Base-by-base conservation (phyloP, 1,140 invertebrate species). In the Agrypnia vestita region DNA sequence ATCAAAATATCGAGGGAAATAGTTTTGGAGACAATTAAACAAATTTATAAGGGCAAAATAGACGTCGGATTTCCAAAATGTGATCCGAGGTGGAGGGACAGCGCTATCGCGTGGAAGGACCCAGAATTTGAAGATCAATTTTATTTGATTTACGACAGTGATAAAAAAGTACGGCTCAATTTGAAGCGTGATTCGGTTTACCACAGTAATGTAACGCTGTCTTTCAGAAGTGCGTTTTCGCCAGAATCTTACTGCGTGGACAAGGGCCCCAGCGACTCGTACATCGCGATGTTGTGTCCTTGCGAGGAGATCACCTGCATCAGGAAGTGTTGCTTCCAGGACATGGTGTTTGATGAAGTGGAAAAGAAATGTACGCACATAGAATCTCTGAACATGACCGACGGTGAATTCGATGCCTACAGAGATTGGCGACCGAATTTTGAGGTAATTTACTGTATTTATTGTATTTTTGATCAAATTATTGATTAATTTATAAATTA, bases 191-290 rank as follows among this genome's bases (percentile, higher is more conserved):
- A 80, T 19, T 76, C 79, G 10, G 53, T 72, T 53, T 76, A 69
- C 51, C 78, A 83, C n/a, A 80, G 44, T 11, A 83, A 78, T 19
- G 72, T 72, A 3, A 79, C 76, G 3, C 72, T 76, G 4, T 69
- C 82, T 3, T 83, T 78, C 46, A 78, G 51, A 13, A 80, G 49
- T 15, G n/a, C 61, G 0, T 80, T 80, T 61, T 49, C 67, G 1
- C 79, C 82, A 0, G 79, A 83, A 11, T 76, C 72, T 0, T 83
- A 83, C 55, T 83, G 82, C 43, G 55, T 83, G 4, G 82, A 83
- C 25, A 78, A 25, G 19, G 76, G 78, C n/a, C 59, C 72, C 1
- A 15, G 47, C 12, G 71, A 78, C 3, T 75, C 61, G n/a, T 80
- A 75, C 19, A 21, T 80, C 12, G 76, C 76, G 3, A 55, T 76